phyloP scores from a whole-genome alignment of 1,140 invertebrate species.

The Plectrocnemia conspersa region DNA sequence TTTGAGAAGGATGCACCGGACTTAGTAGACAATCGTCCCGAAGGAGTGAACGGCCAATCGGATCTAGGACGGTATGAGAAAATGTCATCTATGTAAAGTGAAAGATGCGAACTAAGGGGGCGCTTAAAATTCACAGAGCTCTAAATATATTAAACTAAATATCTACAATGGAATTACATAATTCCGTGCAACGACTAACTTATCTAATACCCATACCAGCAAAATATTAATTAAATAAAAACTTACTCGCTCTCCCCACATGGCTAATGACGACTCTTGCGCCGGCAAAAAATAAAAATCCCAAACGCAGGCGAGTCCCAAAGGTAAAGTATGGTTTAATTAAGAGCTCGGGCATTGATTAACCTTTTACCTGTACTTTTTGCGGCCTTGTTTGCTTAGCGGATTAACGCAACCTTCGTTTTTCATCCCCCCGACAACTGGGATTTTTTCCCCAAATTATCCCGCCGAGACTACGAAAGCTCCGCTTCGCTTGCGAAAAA shows the following conservation, averaged over 20 bases:
- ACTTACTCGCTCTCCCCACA: not conserved
- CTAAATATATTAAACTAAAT: not conserved
- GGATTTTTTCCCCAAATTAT: not conserved
- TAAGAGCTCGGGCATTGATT: conserved; percentile 11
- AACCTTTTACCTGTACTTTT: conserved; percentile 6
- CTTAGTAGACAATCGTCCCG: no score
- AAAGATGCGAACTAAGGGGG: not conserved
- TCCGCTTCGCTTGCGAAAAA: not conserved
- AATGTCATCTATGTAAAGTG: not conserved
- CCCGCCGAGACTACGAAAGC: not conserved
- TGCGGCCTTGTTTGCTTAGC: not conserved
- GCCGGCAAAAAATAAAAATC: not conserved
- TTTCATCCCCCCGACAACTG: not conserved
- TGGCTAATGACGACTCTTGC: conserved; percentile 8
- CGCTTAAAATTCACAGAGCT: no score
- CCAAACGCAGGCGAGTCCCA: no score
- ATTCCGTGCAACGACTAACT: not conserved
- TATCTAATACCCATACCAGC: not conserved
- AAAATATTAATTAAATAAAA: not conserved
- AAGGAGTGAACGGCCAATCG: no score
- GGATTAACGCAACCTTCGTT: not conserved
- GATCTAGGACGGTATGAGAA: not conserved
- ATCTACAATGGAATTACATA: not conserved
- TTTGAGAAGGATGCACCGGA: no score
- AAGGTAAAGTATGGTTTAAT: conserved; percentile 14